Percentiles rank a stretch among this genome's conserved stretches.
Conservation (phyloP, 2,113 vertebrate genomes). For the Emberiza fucata region DNA sequence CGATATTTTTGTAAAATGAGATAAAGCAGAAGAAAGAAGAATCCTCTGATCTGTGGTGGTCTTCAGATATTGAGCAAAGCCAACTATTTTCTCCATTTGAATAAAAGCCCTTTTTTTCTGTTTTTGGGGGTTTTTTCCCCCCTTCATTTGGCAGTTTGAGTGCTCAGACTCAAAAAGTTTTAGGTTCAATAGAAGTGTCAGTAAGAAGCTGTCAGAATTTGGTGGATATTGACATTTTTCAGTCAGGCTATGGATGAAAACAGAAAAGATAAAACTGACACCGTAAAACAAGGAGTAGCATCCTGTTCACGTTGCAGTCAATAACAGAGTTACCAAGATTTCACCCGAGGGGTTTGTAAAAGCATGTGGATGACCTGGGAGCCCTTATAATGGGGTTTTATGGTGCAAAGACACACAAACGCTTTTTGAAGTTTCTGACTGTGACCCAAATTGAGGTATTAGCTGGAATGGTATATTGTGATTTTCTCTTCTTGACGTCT, state of each 20-base stretch:
- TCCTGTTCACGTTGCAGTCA: not conserved
- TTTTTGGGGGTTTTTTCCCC: not conserved
- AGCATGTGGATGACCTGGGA: not conserved
- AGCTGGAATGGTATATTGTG: not conserved
- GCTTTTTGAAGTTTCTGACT: not conserved
- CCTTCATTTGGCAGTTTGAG: not conserved
- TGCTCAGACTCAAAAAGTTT: not conserved
- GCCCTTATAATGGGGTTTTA: not conserved
- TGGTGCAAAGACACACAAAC: not conserved
- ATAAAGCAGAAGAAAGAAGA: slow-evolving; percentile 2
- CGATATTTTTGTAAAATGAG: slow-evolving; percentile 1
- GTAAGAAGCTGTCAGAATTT: not conserved
- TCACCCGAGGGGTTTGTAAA: slow-evolving; percentile 14
- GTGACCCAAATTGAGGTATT: not conserved
- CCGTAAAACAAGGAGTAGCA: not conserved
- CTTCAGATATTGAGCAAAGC: not conserved
- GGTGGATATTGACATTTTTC: slow-evolving; percentile 6
- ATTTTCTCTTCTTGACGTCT: not conserved
- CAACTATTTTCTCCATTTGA: not conserved
- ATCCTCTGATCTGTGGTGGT: not conserved
- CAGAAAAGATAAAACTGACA: not conserved
- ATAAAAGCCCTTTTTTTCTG: not conserved
- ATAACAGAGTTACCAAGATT: not conserved
- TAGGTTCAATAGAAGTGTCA: not conserved
- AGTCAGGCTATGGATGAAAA: not conserved